phyloP scores from a whole-genome alignment of 2,113 vertebrate genomes.

The Trochalopteron elliotii region DNA sequence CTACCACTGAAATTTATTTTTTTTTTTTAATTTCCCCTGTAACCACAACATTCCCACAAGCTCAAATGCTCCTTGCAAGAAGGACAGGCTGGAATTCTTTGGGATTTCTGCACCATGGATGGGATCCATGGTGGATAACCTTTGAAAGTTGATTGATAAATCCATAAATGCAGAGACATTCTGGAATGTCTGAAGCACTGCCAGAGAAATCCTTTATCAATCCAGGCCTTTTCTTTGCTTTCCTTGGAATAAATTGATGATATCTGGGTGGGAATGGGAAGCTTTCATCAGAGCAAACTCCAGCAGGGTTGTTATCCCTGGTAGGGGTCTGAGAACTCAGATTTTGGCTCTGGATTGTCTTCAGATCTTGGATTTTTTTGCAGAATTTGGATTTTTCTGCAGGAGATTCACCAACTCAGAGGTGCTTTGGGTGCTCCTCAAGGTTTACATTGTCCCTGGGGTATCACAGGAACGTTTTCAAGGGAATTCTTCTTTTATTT shows the following conservation, averaged over 20 bases:
- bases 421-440: neutral
- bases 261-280: neutral
- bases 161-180: neutral
- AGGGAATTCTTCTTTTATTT: neutral
- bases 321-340: neutral
- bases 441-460: neutral
- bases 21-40: too few relatives aligned
- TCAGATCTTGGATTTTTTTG: neutral
- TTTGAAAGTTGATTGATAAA: neutral
- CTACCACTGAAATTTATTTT: neutral
- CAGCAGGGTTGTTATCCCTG: rapidly evolving
- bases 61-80: neutral
- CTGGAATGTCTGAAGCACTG: neutral
- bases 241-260: neutral
- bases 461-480: neutral
- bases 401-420: rapidly evolving
- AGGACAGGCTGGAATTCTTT: neutral
- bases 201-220: neutral
- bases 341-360: neutral
- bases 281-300: neutral
- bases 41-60: neutral
- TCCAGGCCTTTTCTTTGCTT: neutral
- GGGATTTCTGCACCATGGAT: neutral
- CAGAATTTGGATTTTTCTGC: neutral
- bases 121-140: neutral